Percentiles rank a stretch among this genome's conserved stretches.
phyloP scores from a whole-genome alignment of 2,888 invertebrate species.

The Cyaniris semiargus region DNA sequence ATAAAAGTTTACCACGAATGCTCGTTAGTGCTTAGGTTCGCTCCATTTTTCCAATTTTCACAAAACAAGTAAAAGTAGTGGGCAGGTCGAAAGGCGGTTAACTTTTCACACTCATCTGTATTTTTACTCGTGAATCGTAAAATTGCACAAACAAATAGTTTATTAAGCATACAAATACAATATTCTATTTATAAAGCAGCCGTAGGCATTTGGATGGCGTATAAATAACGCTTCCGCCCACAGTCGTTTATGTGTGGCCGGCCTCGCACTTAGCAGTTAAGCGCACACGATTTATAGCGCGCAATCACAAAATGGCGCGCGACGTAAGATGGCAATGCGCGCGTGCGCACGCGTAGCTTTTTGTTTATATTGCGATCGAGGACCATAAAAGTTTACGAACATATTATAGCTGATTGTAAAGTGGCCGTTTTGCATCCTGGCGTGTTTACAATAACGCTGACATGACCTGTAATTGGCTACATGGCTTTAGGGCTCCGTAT shows the following conservation, averaged over 20 bases:
- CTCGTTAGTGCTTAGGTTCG: no score
- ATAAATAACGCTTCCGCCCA: constrained; percentile 56
- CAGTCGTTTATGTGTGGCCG: constrained; percentile 56
- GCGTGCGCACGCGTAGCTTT: constrained; percentile 48
- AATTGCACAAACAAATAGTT: not conserved
- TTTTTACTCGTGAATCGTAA: not conserved
- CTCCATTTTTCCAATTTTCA: no score
- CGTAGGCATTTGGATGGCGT: constrained; percentile 36
- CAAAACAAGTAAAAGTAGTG: no score
- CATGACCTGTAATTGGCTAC: not conserved
- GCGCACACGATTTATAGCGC: constrained; percentile 50
- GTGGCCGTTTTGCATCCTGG: not conserved
- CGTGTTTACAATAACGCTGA: not conserved
- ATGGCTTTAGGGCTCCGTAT: not conserved
- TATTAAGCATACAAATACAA: constrained; percentile 17
- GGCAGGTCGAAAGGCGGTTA: not conserved
- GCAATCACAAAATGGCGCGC: constrained; percentile 58
- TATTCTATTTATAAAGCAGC: constrained; percentile 30
- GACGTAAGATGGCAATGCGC: constrained; percentile 53
- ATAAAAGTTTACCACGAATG: no score
- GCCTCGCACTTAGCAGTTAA: constrained; percentile 45
- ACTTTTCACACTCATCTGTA: not conserved
- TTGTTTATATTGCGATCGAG: constrained; percentile 21
- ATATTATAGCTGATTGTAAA: not conserved
- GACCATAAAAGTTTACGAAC: not conserved